Base-by-base conservation (phyloP, 2,888 invertebrate genomes). In the Acrobasis suavella region DNA sequence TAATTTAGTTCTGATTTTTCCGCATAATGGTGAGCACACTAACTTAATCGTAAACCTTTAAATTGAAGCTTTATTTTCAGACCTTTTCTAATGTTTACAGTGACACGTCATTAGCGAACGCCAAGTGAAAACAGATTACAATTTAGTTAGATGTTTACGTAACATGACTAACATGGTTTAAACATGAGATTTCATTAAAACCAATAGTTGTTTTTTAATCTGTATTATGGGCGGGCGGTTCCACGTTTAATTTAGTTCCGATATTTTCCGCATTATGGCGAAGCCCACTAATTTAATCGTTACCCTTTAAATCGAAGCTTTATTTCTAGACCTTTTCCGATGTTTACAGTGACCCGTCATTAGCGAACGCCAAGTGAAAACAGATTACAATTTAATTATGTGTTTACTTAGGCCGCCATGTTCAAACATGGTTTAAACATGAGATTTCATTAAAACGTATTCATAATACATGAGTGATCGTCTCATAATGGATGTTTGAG, bases 351-450 rank as follows among this genome's bases (percentile, higher is more conserved):
- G 56, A 22, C 56, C 56, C 14, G 17, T 39, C 56, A 56, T 56
- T 56, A 46, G 10, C 10, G 39, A 55, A n/a, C 54, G 54, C 15
- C 10, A 1, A 46, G 56, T 16, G 12, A 56, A 46, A 39, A n/a
- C 42, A 56, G 56, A 56, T 56, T 56, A 56, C 56, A 56, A 42
- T 56, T 56, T 56, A 56, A 56, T 56, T 46, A 56, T 56, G 42
- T 56, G 56, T 56, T 56, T 42, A 42, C n/a, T 46, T 42, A 55
- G 39, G 55, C 39, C 17, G 46, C 14, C 14, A 42, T 56, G 56
- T 56, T 56, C 46, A 56, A 56, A 56, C 56, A 56, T 46, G 56
- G 56, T 56, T 56, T 56, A 56, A 56, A 56, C 56, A 56, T 22
- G 56, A 46, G n/a, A 56, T 56, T 56, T 56, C 17, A 56, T 42